Evolutionary conservation across 2,797 vertebrate species (phyloP).

Genomic region (Eleutherodactylus coqui): DNA sequence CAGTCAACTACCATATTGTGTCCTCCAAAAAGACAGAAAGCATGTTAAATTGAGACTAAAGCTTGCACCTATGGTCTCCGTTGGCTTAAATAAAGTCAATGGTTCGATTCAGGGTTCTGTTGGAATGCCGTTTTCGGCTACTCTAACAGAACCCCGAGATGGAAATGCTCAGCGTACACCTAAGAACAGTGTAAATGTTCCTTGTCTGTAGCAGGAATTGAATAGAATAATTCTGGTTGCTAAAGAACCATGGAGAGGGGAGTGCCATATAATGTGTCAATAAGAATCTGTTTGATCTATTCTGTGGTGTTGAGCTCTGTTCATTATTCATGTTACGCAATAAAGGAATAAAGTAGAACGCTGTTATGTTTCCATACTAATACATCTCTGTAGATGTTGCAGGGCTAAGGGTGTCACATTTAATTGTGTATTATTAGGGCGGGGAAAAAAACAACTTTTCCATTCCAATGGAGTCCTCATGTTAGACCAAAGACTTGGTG

Average conservation of each 20-base stretch:
- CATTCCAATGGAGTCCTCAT: neutral
- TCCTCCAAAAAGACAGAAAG: no score
- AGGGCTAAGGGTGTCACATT: no score
- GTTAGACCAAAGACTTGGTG: neutral
- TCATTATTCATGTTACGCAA: neutral
- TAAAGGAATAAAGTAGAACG: neutral
- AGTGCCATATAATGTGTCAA: neutral
- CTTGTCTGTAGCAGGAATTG: neutral
- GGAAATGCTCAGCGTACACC: no score
- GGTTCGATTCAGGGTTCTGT: no score
- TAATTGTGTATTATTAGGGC: neutral
- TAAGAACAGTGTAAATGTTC: neutral
- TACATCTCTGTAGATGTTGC: neutral
- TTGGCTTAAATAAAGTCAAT: no score
- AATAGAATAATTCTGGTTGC: neutral
- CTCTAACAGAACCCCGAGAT: no score
- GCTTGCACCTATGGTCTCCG: no score
- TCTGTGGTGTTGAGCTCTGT: neutral
- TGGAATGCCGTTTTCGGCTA: no score
- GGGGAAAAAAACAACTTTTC: no score
- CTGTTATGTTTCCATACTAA: neutral
- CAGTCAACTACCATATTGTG: no score
- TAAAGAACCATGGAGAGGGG: neutral
- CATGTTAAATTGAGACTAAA: no score
- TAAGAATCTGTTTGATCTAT: neutral